Percentiles rank a stretch among this genome's conserved stretches.
These are phyloP conservation scores for Nothoprocta perdicaria DNA, from an alignment of 2,113 vertebrate genomes.

Conservation along the genomic window DNA sequence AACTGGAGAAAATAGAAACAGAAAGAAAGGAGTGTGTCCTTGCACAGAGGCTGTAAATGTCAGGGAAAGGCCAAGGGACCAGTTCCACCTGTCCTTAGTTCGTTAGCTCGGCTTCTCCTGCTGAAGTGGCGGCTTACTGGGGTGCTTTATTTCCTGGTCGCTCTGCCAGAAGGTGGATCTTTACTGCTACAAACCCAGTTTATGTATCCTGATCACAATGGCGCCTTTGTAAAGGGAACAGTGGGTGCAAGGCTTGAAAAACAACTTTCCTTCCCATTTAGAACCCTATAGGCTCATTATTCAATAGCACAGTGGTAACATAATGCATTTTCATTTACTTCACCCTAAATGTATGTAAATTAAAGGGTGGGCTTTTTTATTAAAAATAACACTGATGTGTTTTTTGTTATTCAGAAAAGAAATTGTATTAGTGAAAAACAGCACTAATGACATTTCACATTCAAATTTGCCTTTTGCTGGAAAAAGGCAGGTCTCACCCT, in stretches of 20 bases:
- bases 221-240: conserved; percentile 54
- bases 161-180: conserved; percentile 60
- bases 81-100: conserved; percentile 61
- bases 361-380: conserved; percentile 81
- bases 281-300: conserved; percentile 75
- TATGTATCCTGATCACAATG: conserved; percentile 47
- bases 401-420: conserved; percentile 82
- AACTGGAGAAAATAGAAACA: conserved; percentile 86
- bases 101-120: conserved; percentile 46
- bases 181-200: conserved; percentile 62
- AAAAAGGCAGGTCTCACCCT: conserved; percentile 64
- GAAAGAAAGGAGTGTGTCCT: conserved; percentile 88
- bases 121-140: conserved; percentile 32
- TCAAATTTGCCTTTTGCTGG: conserved; percentile 71
- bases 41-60: conserved; percentile 87
- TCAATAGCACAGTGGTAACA: conserved; percentile 75
- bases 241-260: conserved; percentile 66
- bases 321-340: conserved; percentile 83
- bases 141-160: conserved; percentile 48
- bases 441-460: conserved; percentile 76
- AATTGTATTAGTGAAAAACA: conserved; percentile 69
- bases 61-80: conserved; percentile 84
- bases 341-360: conserved; percentile 82
- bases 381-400: conserved; percentile 83
- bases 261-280: conserved; percentile 69